Percentiles rank a stretch among this genome's conserved stretches.
These are phyloP conservation scores for Rugalucina vietnamica DNA, from an alignment of 2,888 invertebrate genomes.

Conservation along the genomic window DNA sequence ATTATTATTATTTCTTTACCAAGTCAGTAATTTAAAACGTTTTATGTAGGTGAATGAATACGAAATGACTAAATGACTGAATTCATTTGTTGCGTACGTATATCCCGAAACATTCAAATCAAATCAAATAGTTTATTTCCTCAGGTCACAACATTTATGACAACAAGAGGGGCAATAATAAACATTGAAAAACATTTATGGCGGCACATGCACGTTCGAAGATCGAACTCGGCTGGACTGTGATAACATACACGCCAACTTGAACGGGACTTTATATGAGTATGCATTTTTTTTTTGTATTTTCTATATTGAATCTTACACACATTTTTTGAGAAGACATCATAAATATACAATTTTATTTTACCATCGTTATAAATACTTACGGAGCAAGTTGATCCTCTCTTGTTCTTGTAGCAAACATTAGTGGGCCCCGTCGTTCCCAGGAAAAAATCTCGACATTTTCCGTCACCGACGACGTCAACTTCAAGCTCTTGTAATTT, in stretches of 20 bases:
- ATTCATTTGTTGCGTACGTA: background rate
- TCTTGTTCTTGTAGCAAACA: background rate
- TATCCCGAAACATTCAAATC: no score
- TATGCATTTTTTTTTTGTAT: background rate
- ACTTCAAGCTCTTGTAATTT: background rate
- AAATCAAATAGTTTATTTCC: no score
- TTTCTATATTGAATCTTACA: background rate
- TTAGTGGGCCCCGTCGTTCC: background rate
- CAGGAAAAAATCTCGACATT: background rate
- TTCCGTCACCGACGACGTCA: background rate
- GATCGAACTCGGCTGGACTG: background rate
- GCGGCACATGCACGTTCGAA: background rate
- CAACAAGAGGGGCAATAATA: no score
- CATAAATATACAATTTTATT: no score
- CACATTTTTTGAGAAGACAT: background rate
- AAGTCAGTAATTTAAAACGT: background rate
- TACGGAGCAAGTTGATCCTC: background rate
- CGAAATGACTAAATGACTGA: background rate
- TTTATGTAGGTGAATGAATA: background rate
- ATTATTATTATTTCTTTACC: background rate
- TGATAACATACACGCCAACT: background rate
- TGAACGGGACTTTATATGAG: no score
- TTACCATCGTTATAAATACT: background rate
- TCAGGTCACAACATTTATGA: no score
- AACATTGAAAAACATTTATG: no score